phyloP scores from a whole-genome alignment of 2,888 invertebrate genomes.

The Holacanthella duospinosa region DNA sequence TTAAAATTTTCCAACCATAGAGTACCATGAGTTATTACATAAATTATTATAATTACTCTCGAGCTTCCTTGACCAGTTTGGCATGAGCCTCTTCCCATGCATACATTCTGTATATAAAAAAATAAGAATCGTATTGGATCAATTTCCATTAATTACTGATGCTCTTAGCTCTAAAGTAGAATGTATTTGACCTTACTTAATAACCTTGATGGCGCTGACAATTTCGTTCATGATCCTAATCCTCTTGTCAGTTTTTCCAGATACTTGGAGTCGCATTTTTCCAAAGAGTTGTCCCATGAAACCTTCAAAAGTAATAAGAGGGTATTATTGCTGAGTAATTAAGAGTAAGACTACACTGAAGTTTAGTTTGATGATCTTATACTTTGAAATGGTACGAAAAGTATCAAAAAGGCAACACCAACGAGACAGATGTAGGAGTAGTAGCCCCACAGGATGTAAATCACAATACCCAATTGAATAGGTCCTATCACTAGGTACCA shows the following conservation, averaged over 20 bases:
- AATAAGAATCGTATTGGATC: not conserved
- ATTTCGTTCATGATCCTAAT: constrained; percentile 90
- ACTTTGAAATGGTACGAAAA: constrained; percentile 4
- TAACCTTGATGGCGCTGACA: constrained; percentile 81
- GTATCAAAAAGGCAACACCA: not conserved
- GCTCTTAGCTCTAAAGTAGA: not conserved
- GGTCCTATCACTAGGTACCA: constrained; percentile 5
- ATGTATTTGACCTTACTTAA: constrained; percentile 49
- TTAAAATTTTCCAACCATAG: constrained; percentile 58
- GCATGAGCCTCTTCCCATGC: constrained; percentile 88
- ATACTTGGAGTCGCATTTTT: constrained; percentile 47
- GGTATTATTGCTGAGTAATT: not conserved
- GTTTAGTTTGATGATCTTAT: no score
- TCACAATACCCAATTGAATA: constrained; percentile 1
- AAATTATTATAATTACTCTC: not conserved
- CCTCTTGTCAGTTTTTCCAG: constrained; percentile 54
- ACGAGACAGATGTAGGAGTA: not conserved
- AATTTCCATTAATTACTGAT: not conserved
- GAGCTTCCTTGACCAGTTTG: constrained; percentile 41
- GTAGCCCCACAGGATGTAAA: constrained; percentile 4
- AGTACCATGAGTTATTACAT: not conserved
- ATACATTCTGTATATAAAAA: constrained; percentile 76
- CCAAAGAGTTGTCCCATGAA: constrained; percentile 37
- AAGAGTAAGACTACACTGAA: no score
- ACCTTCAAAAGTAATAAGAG: not conserved